Evolutionary conservation across 2,888 invertebrate genomes (phyloP).

Genomic region (Drosophila neonasuta): DNA sequence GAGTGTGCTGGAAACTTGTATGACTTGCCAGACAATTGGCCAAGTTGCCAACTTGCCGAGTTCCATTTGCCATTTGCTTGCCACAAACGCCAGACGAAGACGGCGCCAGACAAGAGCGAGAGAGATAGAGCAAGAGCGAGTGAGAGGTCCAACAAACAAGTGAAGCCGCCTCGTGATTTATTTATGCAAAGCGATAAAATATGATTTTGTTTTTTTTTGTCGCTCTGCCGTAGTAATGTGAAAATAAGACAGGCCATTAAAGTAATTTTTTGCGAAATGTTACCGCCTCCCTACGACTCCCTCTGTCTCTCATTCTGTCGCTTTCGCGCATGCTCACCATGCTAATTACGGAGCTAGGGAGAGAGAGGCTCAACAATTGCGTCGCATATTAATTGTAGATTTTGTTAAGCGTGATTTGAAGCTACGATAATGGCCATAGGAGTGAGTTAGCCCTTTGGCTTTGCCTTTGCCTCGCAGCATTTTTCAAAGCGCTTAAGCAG

Average conservation of each 20-base stretch:
- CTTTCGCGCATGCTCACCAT: slow-evolving; percentile 46
- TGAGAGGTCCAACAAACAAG: slow-evolving; percentile 35
- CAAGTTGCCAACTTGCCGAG: slow-evolving; percentile 54
- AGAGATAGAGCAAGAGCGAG: slow-evolving; percentile 4
- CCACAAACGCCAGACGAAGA: slow-evolving; percentile 35
- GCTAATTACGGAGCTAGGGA: slow-evolving; percentile 55
- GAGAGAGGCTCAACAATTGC: slow-evolving; percentile 55
- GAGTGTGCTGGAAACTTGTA: slow-evolving; percentile 44
- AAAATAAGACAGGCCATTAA: slow-evolving; percentile 72
- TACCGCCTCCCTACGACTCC: slow-evolving; percentile 12
- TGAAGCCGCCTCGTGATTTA: slow-evolving; percentile 69
- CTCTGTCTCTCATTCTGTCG: background rate
- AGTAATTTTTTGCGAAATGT: slow-evolving; percentile 45
- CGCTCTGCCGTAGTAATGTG: slow-evolving; percentile 44
- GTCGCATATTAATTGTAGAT: slow-evolving; percentile 66
- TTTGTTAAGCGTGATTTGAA: slow-evolving; percentile 47
- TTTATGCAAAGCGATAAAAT: slow-evolving; percentile 74
- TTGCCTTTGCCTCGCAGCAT: slow-evolving; percentile 18
- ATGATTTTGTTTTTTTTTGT: slow-evolving; percentile 63
- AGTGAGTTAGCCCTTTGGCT: slow-evolving; percentile 37
- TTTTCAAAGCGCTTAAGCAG: slow-evolving; percentile 68
- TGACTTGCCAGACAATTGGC: slow-evolving; percentile 68
- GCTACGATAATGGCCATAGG: slow-evolving; percentile 54
- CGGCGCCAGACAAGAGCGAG: slow-evolving; percentile 67
- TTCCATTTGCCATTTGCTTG: slow-evolving; percentile 45